These are phyloP conservation scores for Notarius quadriscutis DNA, from an alignment of 2,113 vertebrate species.

Conservation along the genomic window DNA sequence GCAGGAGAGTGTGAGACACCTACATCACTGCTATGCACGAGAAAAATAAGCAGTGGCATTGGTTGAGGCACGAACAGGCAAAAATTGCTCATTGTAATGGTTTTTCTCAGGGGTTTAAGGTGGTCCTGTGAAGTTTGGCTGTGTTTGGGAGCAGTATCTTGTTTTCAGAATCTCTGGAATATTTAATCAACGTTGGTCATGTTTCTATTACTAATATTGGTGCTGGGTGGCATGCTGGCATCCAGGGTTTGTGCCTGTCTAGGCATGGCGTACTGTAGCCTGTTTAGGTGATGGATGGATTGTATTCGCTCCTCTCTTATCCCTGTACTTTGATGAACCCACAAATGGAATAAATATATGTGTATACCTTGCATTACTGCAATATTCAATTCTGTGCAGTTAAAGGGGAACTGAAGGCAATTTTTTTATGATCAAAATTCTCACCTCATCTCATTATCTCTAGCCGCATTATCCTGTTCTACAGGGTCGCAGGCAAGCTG, in stretches of 20 bases:
- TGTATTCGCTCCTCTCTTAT: background rate
- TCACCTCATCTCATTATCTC: too few relatives aligned
- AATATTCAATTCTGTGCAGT: background rate
- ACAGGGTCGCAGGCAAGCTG: too few relatives aligned
- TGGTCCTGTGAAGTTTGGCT: slow-evolving; percentile 8
- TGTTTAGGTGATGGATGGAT: background rate
- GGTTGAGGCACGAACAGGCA: slow-evolving; percentile 20
- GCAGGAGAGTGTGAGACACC: slow-evolving; percentile 59
- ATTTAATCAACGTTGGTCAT: background rate
- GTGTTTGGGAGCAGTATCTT: background rate
- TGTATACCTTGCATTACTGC: background rate
- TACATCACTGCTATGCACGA: background rate
- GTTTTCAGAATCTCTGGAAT: background rate
- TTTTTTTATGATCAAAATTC: too few relatives aligned
- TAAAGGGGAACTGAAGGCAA: too few relatives aligned
- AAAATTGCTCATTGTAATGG: slow-evolving; percentile 8
- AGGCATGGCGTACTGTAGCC: background rate
- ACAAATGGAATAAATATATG: background rate
- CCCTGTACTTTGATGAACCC: background rate
- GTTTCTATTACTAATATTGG: background rate
- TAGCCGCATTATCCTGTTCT: too few relatives aligned
- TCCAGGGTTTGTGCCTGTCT: background rate
- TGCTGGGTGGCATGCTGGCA: background rate
- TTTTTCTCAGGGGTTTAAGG: background rate
- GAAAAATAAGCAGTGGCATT: slow-evolving; percentile 24